A percentile compares a stretch with the other conserved stretches of the same genome.
phyloP scores from a whole-genome alignment of 2,113 vertebrate species.

The Beaufortia kweichowensis region DNA sequence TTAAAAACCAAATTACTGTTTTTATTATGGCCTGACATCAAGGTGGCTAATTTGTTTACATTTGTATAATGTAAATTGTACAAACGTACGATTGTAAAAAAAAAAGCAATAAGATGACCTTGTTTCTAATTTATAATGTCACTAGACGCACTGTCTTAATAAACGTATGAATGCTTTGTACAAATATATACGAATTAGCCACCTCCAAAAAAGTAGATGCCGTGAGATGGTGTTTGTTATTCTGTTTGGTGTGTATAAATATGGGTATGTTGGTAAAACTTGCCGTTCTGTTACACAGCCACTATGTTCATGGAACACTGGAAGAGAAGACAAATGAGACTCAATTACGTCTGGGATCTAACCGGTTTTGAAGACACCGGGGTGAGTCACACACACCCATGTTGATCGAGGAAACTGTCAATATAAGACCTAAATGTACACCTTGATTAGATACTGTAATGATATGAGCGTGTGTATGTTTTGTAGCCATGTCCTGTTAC shows the following conservation, averaged over 20 bases:
- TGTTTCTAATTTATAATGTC: too few species aligned
- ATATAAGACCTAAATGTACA: not conserved
- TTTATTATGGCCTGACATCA: too few species aligned
- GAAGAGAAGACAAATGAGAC: slow-evolving; percentile 96
- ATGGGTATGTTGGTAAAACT: slow-evolving; percentile 8
- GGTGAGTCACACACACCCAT: slow-evolving; percentile 70
- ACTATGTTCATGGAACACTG: slow-evolving; percentile 98
- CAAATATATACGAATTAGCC: too few species aligned
- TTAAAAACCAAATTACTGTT: too few species aligned
- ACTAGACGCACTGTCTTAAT: too few species aligned
- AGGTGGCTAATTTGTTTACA: too few species aligned
- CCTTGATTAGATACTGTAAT: not conserved
- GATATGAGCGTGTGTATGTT: not conserved
- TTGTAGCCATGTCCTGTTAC: not conserved
- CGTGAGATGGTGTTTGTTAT: too few species aligned
- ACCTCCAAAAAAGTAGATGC: too few species aligned
- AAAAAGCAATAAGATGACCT: too few species aligned
- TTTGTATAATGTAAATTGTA: too few species aligned
- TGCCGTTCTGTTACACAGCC: slow-evolving; percentile 70
- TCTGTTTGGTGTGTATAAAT: not conserved
- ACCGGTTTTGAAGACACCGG: slow-evolving; percentile 92
- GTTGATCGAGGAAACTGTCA: not conserved
- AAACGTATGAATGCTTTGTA: too few species aligned
- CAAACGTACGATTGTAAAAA: too few species aligned
- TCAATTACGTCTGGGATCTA: slow-evolving; percentile 96